These are phyloP conservation scores for Carlito syrichta DNA, from an alignment of 2,113 vertebrate genomes.

Conservation along the genomic window DNA sequence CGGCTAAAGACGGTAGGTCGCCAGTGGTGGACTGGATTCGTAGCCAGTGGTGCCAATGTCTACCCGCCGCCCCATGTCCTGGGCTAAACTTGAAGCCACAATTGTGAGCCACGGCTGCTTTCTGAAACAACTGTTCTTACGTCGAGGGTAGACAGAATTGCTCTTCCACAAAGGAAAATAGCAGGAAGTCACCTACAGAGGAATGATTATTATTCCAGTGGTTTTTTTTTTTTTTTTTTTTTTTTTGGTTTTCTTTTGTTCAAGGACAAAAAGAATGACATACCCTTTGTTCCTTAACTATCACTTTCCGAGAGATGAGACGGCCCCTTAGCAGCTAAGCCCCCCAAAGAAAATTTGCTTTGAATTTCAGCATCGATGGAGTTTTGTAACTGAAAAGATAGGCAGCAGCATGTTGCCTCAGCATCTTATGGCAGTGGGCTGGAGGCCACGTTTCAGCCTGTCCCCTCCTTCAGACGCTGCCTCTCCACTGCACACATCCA, in stretches of 20 bases:
- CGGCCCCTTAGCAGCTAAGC: neutral
- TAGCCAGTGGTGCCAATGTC: neutral
- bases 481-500: neutral
- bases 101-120: neutral
- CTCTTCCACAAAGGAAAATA: neutral
- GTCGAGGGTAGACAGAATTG: neutral
- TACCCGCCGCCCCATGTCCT: no score
- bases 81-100: neutral
- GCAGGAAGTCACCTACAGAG: neutral
- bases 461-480: neutral
- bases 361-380: neutral
- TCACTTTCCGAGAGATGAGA: no score
- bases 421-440: no score
- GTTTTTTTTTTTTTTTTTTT: neutral
- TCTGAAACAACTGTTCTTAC: neutral
- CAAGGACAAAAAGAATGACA: neutral
- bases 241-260: neutral
- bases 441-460: neutral
- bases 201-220: neutral
- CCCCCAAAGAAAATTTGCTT: neutral
- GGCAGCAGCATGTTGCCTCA: no score
- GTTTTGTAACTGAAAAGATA: neutral
- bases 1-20: neutral
- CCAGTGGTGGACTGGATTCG: neutral
- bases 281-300: neutral